A percentile compares a stretch with the other conserved stretches of the same genome.
Evolutionary conservation across 2,113 vertebrate species (phyloP).

Genomic region (western clawed frog (Xenopus tropicalis)): UCB_Xtro_10.0 CM004448.2:44874001-44874500

Average conservation of each 20-base stretch:
- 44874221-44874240: constrained; percentile 97
- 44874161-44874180: constrained; percentile 99
- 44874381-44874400: constrained; percentile 91
- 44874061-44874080: constrained; percentile 94
- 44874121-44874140: constrained; percentile 96
- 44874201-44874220: constrained; percentile 99
- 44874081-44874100: constrained; percentile 98
- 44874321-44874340: constrained; percentile 99
- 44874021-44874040: constrained; percentile 94
- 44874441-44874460: constrained; percentile 92
- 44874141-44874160: constrained; percentile 98
- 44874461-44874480: constrained; percentile 85
- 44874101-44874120: constrained; percentile 99
- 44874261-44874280: constrained; percentile 99
- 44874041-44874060: constrained; percentile 95
- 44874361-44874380: constrained; percentile 94
- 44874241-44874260: constrained; percentile 99
- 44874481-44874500: constrained; percentile 83
- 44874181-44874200: constrained; percentile 99
- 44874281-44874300: constrained; percentile 96
- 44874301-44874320: constrained; percentile 94
- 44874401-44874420: constrained; percentile 74
- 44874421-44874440: constrained; percentile 86
- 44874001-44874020: constrained; percentile 97
- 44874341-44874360: constrained; percentile 99